Percentiles rank a stretch among this genome's conserved stretches.
phyloP scores from a whole-genome alignment of 2,888 invertebrate genomes.

The Eurois occulta region DNA sequence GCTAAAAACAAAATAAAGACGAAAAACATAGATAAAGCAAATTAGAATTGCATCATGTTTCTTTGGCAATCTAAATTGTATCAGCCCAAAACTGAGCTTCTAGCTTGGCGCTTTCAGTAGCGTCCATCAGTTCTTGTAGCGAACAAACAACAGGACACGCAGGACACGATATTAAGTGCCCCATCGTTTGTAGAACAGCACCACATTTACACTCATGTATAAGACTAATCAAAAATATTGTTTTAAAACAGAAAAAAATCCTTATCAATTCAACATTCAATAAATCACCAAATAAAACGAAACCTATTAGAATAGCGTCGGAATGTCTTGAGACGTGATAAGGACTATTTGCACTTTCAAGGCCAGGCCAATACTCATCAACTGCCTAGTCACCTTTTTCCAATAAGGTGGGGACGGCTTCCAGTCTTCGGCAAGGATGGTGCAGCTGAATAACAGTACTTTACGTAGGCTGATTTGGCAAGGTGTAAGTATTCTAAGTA shows the following conservation, averaged over 20 bases:
- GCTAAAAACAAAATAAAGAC: neutral
- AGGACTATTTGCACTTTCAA: neutral
- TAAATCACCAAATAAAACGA: neutral
- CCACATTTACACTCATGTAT: too few relatives aligned
- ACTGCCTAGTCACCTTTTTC: neutral
- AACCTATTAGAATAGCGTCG: neutral
- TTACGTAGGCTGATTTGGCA: neutral
- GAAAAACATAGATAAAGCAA: neutral
- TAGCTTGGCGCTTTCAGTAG: too few relatives aligned
- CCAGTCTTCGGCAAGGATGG: neutral
- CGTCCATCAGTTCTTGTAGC: too few relatives aligned
- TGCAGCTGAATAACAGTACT: neutral
- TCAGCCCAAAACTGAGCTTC: too few relatives aligned
- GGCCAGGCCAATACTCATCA: neutral
- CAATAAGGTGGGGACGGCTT: too few relatives aligned
- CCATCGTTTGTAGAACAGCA: too few relatives aligned
- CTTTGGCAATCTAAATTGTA: too few relatives aligned
- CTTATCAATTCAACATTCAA: neutral
- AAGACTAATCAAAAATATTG: too few relatives aligned
- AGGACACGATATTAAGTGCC: too few relatives aligned
- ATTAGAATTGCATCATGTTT: too few relatives aligned
- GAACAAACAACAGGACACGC: too few relatives aligned
- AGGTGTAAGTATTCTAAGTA: too few relatives aligned
- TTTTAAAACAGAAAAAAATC: neutral
- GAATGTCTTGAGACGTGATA: neutral